Conservation (phyloP, 2,113 vertebrate genomes). For the Xyliphius kryptos region DNA sequence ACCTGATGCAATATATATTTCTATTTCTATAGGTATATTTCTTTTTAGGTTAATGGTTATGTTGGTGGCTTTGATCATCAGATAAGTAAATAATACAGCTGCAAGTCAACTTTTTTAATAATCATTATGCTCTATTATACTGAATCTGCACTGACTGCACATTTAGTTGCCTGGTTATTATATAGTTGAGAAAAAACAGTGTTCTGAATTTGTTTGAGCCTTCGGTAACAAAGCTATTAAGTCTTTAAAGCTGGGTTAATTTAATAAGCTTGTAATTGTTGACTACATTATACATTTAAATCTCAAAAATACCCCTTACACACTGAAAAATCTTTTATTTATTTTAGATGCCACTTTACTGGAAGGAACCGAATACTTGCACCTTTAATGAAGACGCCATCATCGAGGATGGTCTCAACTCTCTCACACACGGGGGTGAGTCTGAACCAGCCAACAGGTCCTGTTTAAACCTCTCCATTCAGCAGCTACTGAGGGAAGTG, state of each 20-base stretch:
- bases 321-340: not conserved
- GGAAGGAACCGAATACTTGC: constrained; percentile 42
- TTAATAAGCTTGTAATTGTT: not conserved
- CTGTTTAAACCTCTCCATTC: constrained; percentile 50
- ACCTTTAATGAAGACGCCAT: constrained; percentile 9
- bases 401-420: constrained; percentile 28
- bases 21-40: too few relatives aligned
- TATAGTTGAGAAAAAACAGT: not conserved
- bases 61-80: too few relatives aligned
- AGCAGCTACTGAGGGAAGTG: constrained; percentile 56
- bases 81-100: too few relatives aligned
- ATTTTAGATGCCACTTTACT: constrained; percentile 60
- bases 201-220: not conserved
- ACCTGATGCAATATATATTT: too few relatives aligned
- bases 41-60: too few relatives aligned
- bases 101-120: too few relatives aligned
- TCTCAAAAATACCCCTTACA: not conserved
- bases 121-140: too few relatives aligned
- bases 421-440: not conserved
- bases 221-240: not conserved
- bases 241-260: not conserved
- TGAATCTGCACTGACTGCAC: not conserved
- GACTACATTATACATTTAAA: not conserved
- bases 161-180: not conserved
- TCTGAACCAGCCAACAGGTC: constrained; percentile 11